Conservation (phyloP, 2,888 invertebrate species). For the Hirtodrosophila confusa region DNA sequence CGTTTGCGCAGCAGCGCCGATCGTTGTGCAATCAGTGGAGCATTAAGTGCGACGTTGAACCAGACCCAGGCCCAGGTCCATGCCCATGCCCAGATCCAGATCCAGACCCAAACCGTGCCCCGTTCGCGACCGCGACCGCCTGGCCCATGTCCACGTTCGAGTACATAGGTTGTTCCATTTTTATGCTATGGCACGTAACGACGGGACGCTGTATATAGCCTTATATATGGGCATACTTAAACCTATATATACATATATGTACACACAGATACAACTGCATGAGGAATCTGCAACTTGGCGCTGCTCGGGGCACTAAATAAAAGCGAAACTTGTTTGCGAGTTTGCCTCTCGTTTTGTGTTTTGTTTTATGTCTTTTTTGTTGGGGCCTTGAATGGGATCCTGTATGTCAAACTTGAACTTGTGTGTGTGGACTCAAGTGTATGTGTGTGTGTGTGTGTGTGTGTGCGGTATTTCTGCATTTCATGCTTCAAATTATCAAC, state of each 20-base stretch:
- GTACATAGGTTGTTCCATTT: constrained; percentile 72
- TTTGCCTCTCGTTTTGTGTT: constrained; percentile 39
- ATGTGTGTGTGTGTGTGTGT: constrained; percentile 33
- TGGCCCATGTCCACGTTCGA: constrained; percentile 16
- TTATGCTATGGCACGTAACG: constrained; percentile 77
- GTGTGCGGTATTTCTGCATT: constrained; percentile 64
- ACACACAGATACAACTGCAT: constrained; percentile 33
- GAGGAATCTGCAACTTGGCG: constrained; percentile 72
- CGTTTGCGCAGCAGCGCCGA: constrained; percentile 57
- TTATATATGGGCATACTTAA: constrained; percentile 30
- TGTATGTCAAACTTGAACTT: constrained; percentile 76
- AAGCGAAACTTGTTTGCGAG: constrained; percentile 78
- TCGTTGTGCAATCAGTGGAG: constrained; percentile 83
- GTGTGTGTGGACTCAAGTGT: constrained; percentile 34
- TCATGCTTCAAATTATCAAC: constrained; percentile 70
- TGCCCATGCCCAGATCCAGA: constrained; percentile 1
- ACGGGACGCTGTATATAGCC: constrained; percentile 50
- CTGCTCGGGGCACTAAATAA: constrained; percentile 75
- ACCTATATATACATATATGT: constrained; percentile 20
- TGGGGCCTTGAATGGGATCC: constrained; percentile 81
- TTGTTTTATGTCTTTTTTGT: constrained; percentile 29
- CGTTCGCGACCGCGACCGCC: too few species aligned
- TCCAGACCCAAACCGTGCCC: constrained; percentile 12
- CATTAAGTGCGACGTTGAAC: constrained; percentile 70
- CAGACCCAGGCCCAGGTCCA: constrained; percentile 10